These are phyloP conservation scores for Calliopsis andreniformis DNA, from an alignment of 1,140 invertebrate species.

Conservation along the genomic window DNA sequence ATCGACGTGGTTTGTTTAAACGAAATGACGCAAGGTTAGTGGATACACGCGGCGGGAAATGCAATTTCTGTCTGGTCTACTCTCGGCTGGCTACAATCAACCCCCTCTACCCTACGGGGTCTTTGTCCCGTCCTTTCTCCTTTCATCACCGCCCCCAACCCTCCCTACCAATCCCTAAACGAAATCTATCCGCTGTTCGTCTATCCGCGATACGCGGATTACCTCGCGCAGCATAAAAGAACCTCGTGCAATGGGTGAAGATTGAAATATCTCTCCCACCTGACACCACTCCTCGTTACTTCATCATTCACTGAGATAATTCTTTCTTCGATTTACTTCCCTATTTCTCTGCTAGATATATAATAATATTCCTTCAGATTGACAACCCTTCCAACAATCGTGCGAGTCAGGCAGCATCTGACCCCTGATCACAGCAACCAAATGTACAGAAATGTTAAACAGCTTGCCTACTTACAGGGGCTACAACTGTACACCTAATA, in stretches of 20 bases:
- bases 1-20: slow-evolving; percentile 73
- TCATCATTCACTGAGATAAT: too few relatives aligned
- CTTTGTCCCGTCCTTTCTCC: slow-evolving; percentile 29
- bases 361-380: too few relatives aligned
- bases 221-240: slow-evolving; percentile 7
- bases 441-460: too few relatives aligned
- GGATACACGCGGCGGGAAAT: slow-evolving; percentile 59
- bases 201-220: slow-evolving; percentile 43
- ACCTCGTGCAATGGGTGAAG: slow-evolving; percentile 28
- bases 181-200: slow-evolving; percentile 51
- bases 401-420: too few relatives aligned
- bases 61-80: slow-evolving; percentile 69
- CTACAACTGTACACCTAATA: too few relatives aligned
- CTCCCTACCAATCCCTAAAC: slow-evolving; percentile 9
- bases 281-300: not conserved
- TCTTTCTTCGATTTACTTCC: too few relatives aligned
- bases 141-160: slow-evolving; percentile 26
- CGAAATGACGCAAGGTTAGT: slow-evolving; percentile 69
- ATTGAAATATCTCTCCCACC: slow-evolving; percentile 56
- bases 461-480: too few relatives aligned
- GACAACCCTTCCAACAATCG: too few relatives aligned
- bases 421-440: too few relatives aligned
- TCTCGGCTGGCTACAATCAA: slow-evolving; percentile 61
- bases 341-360: too few relatives aligned
- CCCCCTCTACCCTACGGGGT: slow-evolving; percentile 6